Percentiles rank a stretch among this genome's conserved stretches.
Conservation (phyloP, 2,113 vertebrate genomes). For the Erythrocebus patas region DNA sequence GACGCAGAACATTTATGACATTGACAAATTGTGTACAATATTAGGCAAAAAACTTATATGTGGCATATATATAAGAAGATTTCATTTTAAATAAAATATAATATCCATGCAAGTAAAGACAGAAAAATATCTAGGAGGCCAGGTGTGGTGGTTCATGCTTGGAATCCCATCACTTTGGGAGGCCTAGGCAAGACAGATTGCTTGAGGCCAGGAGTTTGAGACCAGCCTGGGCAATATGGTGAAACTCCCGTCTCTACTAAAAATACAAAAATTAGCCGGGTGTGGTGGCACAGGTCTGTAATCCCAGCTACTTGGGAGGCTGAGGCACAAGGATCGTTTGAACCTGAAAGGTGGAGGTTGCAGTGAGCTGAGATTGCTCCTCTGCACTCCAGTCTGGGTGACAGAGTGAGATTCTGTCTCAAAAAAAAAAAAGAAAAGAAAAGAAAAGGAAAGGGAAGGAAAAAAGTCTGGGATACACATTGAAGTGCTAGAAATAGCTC, state of each 20-base stretch:
- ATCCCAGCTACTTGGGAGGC: too few species aligned
- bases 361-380: too few species aligned
- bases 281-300: not conserved
- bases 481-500: not conserved
- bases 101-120: not conserved
- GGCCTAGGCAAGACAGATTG: not conserved
- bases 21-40: not conserved
- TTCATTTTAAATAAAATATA: not conserved
- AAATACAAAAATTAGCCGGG: not conserved
- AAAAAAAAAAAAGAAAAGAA: too few species aligned
- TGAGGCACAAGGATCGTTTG: too few species aligned
- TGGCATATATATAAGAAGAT: not conserved
- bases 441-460: too few species aligned
- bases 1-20: not conserved
- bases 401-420: too few species aligned
- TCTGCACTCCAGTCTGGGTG: too few species aligned
- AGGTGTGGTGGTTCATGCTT: not conserved
- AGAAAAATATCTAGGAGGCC: not conserved
- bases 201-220: not conserved
- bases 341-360: too few species aligned
- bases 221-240: not conserved
- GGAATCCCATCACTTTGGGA: not conserved
- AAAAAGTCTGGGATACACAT: not conserved
- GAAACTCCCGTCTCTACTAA: not conserved
- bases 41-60: not conserved